These are phyloP conservation scores for Turdus rufiventris DNA, from an alignment of 2,113 vertebrate species.

Conservation along the genomic window DNA sequence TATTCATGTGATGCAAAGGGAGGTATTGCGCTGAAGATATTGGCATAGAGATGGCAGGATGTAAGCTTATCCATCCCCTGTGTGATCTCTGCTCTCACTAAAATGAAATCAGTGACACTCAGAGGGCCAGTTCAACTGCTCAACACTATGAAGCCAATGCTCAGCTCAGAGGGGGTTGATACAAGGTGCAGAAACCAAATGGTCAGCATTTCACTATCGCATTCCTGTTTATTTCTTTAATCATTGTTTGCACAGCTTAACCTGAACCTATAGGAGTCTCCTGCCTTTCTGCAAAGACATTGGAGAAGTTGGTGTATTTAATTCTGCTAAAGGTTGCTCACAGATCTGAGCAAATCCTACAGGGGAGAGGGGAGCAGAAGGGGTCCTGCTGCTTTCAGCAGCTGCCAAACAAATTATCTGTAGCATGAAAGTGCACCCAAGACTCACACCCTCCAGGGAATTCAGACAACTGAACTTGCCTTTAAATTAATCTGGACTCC, in stretches of 20 bases:
- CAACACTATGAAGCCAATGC: not conserved
- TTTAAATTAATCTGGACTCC: not conserved
- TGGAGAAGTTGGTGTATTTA: not conserved
- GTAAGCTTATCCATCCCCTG: not conserved
- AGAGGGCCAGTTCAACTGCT: not conserved
- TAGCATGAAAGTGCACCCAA: not conserved
- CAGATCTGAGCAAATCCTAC: not conserved
- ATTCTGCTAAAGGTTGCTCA: rapidly evolving
- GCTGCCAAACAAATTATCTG: not conserved
- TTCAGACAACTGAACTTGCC: not conserved
- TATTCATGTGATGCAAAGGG: not conserved
- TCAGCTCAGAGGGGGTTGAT: not conserved
- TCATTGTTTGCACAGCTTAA: not conserved
- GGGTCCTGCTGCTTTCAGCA: not conserved
- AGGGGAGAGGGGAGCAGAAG: not conserved
- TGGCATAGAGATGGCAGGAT: not conserved
- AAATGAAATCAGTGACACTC: not conserved
- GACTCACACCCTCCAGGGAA: not conserved
- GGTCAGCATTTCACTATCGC: not conserved
- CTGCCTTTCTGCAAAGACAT: not conserved
- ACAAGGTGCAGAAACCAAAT: rapidly evolving
- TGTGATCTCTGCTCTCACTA: not conserved
- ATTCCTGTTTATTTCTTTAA: not conserved
- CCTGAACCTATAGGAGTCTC: not conserved
- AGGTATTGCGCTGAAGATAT: not conserved